A percentile compares a stretch with the other conserved stretches of the same genome.
Evolutionary conservation across 1,140 invertebrate genomes (phyloP).

Genomic region (Trinorchestia longiramus): DNA sequence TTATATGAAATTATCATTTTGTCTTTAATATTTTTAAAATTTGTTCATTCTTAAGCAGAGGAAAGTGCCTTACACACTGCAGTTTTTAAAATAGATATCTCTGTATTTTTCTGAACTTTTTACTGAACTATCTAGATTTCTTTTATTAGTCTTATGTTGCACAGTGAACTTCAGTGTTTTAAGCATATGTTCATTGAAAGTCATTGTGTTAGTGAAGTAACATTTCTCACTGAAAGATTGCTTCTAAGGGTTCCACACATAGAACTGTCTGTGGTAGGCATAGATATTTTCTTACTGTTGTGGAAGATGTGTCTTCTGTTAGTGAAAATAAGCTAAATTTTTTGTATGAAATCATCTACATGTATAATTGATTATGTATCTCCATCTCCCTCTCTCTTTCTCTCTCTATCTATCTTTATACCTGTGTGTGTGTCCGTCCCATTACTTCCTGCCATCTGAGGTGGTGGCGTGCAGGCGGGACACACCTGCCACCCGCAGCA

Average conservation of each 20-base stretch:
- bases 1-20: background rate
- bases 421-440: too few species aligned
- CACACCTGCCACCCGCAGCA: too few species aligned
- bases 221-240: background rate
- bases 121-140: background rate
- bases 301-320: too few species aligned
- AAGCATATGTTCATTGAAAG: background rate
- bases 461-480: too few species aligned
- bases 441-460: too few species aligned
- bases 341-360: too few species aligned
- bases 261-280: background rate
- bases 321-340: too few species aligned
- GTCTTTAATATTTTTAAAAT: background rate
- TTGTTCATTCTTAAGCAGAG: background rate
- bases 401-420: too few species aligned
- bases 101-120: background rate
- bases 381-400: too few species aligned
- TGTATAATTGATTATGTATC: too few species aligned
- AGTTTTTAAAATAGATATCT: background rate
- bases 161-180: background rate
- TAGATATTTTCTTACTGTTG: background rate
- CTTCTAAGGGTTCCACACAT: background rate
- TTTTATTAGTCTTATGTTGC: background rate
- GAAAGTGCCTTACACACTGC: background rate
- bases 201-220: background rate